phyloP scores from a whole-genome alignment of 2,888 invertebrate species.

The Cephus rjabovi region DNA sequence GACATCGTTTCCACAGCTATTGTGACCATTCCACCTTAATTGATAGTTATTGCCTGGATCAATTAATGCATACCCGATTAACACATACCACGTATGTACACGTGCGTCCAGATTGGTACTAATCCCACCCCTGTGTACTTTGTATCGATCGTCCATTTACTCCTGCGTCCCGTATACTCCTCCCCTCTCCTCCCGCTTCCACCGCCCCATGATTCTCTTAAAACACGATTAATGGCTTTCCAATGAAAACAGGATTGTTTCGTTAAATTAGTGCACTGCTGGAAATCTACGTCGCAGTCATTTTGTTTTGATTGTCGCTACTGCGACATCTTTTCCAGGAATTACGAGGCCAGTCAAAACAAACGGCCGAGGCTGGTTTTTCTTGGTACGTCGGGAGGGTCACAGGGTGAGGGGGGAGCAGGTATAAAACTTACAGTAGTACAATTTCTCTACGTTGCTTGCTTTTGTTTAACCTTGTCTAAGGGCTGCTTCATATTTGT shows the following conservation, averaged over 20 bases:
- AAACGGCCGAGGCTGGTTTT: not conserved
- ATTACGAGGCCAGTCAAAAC: not conserved
- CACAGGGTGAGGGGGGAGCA: too few species aligned
- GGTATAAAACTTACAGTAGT: too few species aligned
- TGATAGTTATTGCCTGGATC: not conserved
- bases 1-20: not conserved
- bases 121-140: not conserved
- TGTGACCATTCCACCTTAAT: not conserved
- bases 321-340: not conserved
- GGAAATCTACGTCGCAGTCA: not conserved
- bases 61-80: not conserved
- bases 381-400: not conserved
- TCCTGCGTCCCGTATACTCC: not conserved
- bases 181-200: not conserved
- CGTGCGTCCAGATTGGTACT: not conserved
- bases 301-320: not conserved
- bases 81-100: not conserved
- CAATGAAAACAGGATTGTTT: not conserved
- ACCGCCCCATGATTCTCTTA: not conserved
- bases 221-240: not conserved
- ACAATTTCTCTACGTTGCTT: not conserved
- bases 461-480: not conserved
- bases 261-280: not conserved
- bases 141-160: not conserved
- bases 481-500: too few species aligned